Conservation (phyloP, 92 coral and sea anemone species). For the Diadumene lineata region DNA sequence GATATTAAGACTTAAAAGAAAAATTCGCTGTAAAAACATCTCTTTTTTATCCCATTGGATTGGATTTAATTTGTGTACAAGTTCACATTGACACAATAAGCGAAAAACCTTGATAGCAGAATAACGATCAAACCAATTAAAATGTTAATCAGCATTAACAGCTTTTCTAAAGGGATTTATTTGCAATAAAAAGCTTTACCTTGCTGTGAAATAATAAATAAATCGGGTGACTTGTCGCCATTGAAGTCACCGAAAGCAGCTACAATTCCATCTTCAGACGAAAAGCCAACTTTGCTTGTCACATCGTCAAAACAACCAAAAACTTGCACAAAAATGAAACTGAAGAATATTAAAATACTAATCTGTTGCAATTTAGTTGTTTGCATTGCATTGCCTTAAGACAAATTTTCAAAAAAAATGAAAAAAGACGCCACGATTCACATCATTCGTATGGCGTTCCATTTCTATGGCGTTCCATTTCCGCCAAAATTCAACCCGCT, state of each 20-base stretch:
- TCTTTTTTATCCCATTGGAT: no score
- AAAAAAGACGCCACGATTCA: not conserved
- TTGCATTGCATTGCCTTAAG: constrained; percentile 42
- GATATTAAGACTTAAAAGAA: no score
- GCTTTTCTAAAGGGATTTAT: no score
- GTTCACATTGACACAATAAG: no score
- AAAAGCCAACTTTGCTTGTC: constrained; percentile 67
- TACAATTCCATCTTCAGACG: constrained; percentile 54
- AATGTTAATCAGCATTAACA: no score
- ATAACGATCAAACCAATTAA: no score
- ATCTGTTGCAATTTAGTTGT: constrained; percentile 16
- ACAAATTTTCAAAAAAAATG: not conserved
- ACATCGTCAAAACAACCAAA: constrained; percentile 73
- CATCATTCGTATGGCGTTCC: no score
- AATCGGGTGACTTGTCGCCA: constrained; percentile 83
- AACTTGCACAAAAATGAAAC: constrained; percentile 23
- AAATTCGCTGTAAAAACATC: no score
- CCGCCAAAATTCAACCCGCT: no score
- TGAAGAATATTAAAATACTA: constrained; percentile 22
- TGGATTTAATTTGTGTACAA: no score
- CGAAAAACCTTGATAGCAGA: no score
- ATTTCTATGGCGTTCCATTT: no score
- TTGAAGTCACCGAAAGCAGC: constrained; percentile 97
- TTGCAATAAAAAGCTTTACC: constrained; percentile 55
- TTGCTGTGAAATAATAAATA: constrained; percentile 70